These are phyloP conservation scores for Agelaius tricolor DNA, from an alignment of 2,113 vertebrate species.

Conservation along the genomic window DNA sequence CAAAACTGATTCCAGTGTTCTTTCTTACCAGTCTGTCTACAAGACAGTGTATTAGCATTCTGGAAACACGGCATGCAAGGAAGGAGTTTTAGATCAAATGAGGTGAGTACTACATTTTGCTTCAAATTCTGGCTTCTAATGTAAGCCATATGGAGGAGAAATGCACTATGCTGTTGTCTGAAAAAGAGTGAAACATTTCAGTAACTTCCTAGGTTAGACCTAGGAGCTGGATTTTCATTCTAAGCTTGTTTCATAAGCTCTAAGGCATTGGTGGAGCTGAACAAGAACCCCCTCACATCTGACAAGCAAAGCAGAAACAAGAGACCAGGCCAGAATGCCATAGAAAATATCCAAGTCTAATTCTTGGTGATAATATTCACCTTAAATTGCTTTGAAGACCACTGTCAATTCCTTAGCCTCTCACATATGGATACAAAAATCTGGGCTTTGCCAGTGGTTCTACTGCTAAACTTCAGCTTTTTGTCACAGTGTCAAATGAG, in stretches of 20 bases:
- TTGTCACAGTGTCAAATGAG: background rate
- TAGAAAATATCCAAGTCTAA: background rate
- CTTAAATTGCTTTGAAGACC: background rate
- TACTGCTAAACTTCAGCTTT: background rate
- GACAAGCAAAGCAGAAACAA: background rate
- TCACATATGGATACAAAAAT: background rate
- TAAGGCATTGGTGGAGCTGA: background rate
- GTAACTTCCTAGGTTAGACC: background rate
- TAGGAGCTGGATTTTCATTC: background rate
- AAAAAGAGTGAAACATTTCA: background rate
- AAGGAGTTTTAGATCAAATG: conserved; percentile 95
- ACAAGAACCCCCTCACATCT: background rate
- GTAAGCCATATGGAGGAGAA: background rate
- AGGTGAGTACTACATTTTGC: conserved; percentile 78
- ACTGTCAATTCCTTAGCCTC: background rate
- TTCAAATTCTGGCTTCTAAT: background rate
- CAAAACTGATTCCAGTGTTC: conserved; percentile 9
- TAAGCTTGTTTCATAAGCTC: background rate
- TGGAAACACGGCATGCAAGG: conserved; percentile 99
- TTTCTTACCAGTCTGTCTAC: conserved; percentile 89
- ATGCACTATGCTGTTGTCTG: background rate
- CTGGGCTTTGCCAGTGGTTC: background rate
- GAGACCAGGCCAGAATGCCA: background rate
- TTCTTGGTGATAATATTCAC: background rate
- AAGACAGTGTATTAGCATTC: conserved; percentile 96